A percentile compares a stretch with the other conserved stretches of the same genome.
phyloP scores from a whole-genome alignment of 2,888 invertebrate genomes.

The Asteroscopus sphinx region DNA sequence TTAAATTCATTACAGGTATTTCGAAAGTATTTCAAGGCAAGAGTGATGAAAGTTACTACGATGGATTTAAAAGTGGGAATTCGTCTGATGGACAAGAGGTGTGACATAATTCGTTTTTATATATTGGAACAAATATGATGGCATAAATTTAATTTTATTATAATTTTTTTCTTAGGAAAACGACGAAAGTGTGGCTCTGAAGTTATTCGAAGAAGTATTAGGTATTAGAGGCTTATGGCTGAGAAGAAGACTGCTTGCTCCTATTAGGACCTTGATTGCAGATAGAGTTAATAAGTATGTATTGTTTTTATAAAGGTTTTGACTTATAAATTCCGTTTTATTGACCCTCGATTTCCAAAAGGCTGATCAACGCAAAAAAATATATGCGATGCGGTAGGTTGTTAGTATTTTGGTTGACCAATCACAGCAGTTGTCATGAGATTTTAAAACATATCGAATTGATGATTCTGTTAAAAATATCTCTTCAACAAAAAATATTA shows the following conservation, averaged over 20 bases:
- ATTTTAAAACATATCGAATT: too few species aligned
- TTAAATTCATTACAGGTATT: slow-evolving; percentile 79
- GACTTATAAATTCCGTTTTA: too few species aligned
- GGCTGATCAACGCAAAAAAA: too few species aligned
- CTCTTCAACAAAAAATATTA: too few species aligned
- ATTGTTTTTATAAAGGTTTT: too few species aligned
- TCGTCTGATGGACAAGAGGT: slow-evolving; percentile 83
- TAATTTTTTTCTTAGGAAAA: slow-evolving; percentile 69
- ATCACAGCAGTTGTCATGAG: too few species aligned
- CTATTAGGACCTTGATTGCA: slow-evolving; percentile 81
- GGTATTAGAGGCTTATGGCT: slow-evolving; percentile 84
- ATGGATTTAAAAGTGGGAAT: slow-evolving; percentile 75
- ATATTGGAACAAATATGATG: not conserved
- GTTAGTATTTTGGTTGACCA: too few species aligned
- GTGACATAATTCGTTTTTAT: slow-evolving; percentile 53
- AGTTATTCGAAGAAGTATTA: slow-evolving; percentile 81
- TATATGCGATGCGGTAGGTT: too few species aligned
- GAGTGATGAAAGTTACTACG: slow-evolving; percentile 74
- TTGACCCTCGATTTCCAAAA: too few species aligned
- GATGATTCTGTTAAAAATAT: too few species aligned
- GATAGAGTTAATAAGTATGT: slow-evolving; percentile 84
- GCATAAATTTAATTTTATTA: not conserved
- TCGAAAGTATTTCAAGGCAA: slow-evolving; percentile 93
- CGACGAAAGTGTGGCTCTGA: slow-evolving; percentile 81
- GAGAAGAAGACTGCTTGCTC: slow-evolving; percentile 78